Base-by-base conservation (phyloP, 1,140 invertebrate genomes). In the Episyrphus balteatus region DNA sequence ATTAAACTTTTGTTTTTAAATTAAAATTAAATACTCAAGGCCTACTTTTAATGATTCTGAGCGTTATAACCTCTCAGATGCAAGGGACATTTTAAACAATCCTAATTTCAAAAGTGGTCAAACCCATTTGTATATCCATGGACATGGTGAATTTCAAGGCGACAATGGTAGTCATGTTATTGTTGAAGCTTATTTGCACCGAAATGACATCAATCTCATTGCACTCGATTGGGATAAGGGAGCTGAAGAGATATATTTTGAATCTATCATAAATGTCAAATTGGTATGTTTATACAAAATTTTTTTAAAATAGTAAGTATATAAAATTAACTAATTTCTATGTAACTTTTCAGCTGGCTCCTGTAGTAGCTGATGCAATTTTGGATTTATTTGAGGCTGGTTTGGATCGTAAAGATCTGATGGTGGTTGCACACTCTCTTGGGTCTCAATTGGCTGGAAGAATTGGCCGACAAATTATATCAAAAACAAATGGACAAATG, bases 211-310 rank as follows among this genome's bases (percentile, higher is more conserved):
- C 50, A 69, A 68, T 51, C 21, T 60, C 0, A 46, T 74, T 9
- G 60, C 71, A 2, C 54, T 79, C 13, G 77, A 81, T 55, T 82
- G 75, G 70, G 67, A 70, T 30, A 66, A 70, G 31, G 61, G 78
- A 56, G 70, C 73, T 2, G 62, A 62, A 32, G 66, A 69, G 1
- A 70, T 70, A 5, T 80, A 75, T 51, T 47, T 73, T 19, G 47
- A 69, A 5, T 64, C 64, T 52, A 71, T 67, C 0, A 58, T 54
- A 32, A 72, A 70, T 46, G 68, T 67, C 0, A 69, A 70, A 54
- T 66, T 66, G 54, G 70, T n/a, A n/a, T n/a, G n/a, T n/a, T n/a
- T 76, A 34, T 51, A 13, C 13, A 31, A 30, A 32, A n/a, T n/a
- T n/a, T n/a, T n/a, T n/a, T n/a, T n/a, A 3, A 26, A 30, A n/a